phyloP scores from a whole-genome alignment of 1,140 invertebrate genomes.

The Pygmarrhopalites habei region DNA sequence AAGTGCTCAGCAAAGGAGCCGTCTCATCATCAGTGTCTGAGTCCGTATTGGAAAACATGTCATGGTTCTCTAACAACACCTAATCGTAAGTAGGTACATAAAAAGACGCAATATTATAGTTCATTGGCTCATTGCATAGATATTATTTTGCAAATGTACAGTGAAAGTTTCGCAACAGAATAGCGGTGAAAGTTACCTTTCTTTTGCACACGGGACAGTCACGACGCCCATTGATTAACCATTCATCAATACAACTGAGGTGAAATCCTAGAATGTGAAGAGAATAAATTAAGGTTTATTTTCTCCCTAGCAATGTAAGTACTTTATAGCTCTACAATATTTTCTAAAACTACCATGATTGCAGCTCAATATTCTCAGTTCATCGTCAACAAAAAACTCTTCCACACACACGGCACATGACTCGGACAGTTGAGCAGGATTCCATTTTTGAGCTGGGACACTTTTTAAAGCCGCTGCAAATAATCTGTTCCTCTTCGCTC shows the following conservation, averaged over 20 bases:
- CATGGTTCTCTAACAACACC: conserved; percentile 66
- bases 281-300: conserved; percentile 14
- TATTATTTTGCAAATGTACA: too few relatives aligned
- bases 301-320: background rate
- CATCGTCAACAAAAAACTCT: conserved; percentile 93
- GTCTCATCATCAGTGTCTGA: conserved; percentile 58
- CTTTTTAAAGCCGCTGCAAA: conserved; percentile 78
- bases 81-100: too few relatives aligned
- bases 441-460: conserved; percentile 83
- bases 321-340: too few relatives aligned
- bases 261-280: conserved; percentile 75
- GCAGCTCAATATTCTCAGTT: conserved; percentile 90
- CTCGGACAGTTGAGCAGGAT: conserved; percentile 74
- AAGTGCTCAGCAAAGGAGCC: conserved; percentile 54
- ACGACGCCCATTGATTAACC: conserved; percentile 90
- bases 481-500: conserved; percentile 69
- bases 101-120: too few relatives aligned
- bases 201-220: conserved; percentile 97
- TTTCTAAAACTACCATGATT: conserved; percentile 80
- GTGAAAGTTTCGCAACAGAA: too few relatives aligned
- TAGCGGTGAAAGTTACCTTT: too few relatives aligned
- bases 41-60: conserved; percentile 50
- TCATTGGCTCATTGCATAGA: too few relatives aligned
- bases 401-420: conserved; percentile 98
- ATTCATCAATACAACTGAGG: conserved; percentile 94